Evolutionary conservation across 2,113 vertebrate genomes (phyloP).

Genomic region (Oceanites oceanicus): DNA sequence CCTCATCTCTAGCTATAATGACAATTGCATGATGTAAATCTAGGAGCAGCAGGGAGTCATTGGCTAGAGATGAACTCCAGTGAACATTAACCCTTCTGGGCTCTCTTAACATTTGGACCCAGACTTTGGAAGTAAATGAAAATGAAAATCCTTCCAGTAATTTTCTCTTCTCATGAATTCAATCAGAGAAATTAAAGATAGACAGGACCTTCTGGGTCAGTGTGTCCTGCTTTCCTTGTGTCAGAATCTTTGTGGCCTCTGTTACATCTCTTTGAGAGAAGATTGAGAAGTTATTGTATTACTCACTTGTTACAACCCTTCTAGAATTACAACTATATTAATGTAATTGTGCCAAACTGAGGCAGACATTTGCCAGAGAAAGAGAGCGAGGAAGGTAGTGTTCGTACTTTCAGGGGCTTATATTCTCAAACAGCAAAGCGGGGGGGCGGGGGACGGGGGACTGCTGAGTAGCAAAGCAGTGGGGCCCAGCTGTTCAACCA

Average conservation of each 20-base stretch:
- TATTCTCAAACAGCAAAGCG: background rate
- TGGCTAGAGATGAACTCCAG: background rate
- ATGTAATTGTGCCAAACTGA: background rate
- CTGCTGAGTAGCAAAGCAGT: background rate
- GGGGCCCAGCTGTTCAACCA: fast-evolving
- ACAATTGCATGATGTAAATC: constrained; percentile 23
- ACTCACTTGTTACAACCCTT: background rate
- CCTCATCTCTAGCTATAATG: constrained; percentile 14
- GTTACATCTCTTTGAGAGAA: background rate
- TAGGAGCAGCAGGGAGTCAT: background rate
- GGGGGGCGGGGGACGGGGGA: background rate
- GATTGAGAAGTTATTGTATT: background rate
- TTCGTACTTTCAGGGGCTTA: background rate
- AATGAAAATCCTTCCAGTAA: background rate
- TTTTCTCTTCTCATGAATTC: background rate
- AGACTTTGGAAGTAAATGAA: background rate
- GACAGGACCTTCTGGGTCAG: background rate
- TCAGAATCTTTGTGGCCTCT: background rate
- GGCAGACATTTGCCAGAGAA: constrained; percentile 5
- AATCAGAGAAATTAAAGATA: background rate
- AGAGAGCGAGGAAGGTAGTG: background rate
- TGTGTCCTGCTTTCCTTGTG: background rate
- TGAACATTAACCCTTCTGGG: constrained; percentile 39
- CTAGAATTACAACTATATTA: background rate
- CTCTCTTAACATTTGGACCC: background rate